Evolutionary conservation across 2,113 vertebrate genomes (phyloP).

Genomic region (Abramis brama): DNA sequence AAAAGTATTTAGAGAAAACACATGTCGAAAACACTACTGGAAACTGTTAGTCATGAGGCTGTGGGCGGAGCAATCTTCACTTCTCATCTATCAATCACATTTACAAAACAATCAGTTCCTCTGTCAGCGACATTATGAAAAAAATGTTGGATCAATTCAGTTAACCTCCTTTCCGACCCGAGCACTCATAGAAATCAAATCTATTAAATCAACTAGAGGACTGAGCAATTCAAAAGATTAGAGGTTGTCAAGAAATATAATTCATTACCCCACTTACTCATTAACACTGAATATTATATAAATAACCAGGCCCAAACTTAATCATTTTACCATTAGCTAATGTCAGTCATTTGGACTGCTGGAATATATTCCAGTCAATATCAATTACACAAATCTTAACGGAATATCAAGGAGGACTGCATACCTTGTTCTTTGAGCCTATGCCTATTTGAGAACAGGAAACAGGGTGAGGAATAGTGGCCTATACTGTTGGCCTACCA

Average conservation of each 20-base stretch:
- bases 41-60: slow-evolving; percentile 9
- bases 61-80: slow-evolving; percentile 17
- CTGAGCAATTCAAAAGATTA: slow-evolving; percentile 50
- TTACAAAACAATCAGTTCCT: slow-evolving; percentile 36
- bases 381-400: slow-evolving; percentile 39
- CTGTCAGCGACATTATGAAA: slow-evolving; percentile 34
- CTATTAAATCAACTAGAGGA: slow-evolving; percentile 34
- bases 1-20: not conserved
- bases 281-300: slow-evolving; percentile 59
- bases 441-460: slow-evolving; percentile 6
- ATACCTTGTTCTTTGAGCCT: slow-evolving; percentile 10
- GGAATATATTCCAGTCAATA: slow-evolving; percentile 55
- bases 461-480: not conserved
- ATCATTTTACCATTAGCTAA: slow-evolving; percentile 59
- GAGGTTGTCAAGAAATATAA: slow-evolving; percentile 55
- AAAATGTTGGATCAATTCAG: slow-evolving; percentile 17
- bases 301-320: slow-evolving; percentile 57
- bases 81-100: slow-evolving; percentile 26
- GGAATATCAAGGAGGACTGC: slow-evolving; percentile 20
- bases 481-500: not conserved
- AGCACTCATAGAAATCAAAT: slow-evolving; percentile 50
- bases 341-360: slow-evolving; percentile 50
- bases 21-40: not conserved
- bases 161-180: slow-evolving; percentile 9
- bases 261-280: slow-evolving; percentile 52